These are phyloP conservation scores for Branchipolynoe longqiensis DNA, from an alignment of 2,888 invertebrate species.

Conservation along the genomic window DNA sequence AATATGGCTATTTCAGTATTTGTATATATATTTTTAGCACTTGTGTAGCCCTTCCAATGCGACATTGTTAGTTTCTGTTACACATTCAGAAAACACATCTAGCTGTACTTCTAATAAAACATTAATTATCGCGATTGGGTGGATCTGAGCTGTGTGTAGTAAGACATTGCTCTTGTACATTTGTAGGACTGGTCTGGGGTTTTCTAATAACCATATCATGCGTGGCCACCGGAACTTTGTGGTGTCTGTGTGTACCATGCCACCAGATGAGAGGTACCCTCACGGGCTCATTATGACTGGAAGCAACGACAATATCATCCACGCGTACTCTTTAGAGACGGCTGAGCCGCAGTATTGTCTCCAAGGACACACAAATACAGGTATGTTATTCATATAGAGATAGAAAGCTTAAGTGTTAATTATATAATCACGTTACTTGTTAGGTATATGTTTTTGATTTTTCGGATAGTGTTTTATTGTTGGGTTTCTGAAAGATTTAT, in stretches of 20 bases:
- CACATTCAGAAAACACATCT: no score
- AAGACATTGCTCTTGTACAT: background rate
- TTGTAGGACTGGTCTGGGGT: slow-evolving; percentile 66
- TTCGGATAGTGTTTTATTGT: no score
- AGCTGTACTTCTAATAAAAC: no score
- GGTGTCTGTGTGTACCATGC: slow-evolving; percentile 89
- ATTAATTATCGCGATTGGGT: no score
- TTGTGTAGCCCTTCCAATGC: no score
- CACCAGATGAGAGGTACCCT: slow-evolving; percentile 87
- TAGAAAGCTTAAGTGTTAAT: background rate
- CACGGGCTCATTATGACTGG: slow-evolving; percentile 92
- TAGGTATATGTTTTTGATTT: background rate
- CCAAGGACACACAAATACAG: slow-evolving; percentile 90
- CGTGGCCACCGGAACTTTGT: slow-evolving; percentile 93
- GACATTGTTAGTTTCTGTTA: no score
- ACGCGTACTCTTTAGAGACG: slow-evolving; percentile 89
- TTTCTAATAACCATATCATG: slow-evolving; percentile 75
- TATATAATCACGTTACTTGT: background rate
- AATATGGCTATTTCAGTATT: no score
- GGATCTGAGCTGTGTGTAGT: no score
- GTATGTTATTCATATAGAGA: no score
- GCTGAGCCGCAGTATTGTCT: slow-evolving; percentile 87
- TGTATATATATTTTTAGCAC: no score
- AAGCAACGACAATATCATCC: slow-evolving; percentile 92
- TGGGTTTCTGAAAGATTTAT: no score